Evolutionary conservation across 2,888 invertebrate genomes (phyloP).

Genomic region (Sphinx pinastri): DNA sequence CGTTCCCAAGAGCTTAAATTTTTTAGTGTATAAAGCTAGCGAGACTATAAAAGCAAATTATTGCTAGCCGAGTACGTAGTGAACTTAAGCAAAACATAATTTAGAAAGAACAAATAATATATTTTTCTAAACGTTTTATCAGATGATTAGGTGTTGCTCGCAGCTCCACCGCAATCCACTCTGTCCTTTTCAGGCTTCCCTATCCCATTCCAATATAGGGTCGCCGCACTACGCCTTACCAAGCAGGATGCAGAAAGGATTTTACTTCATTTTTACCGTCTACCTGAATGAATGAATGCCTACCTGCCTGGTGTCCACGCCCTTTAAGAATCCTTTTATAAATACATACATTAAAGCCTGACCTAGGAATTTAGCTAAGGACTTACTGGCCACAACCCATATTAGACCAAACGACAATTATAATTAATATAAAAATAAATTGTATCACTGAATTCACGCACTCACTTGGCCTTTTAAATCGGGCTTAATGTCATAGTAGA

Average conservation of each 20-base stretch:
- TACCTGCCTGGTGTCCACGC: no score
- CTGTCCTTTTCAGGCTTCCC: neutral
- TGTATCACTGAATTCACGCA: neutral
- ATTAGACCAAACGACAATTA: no score
- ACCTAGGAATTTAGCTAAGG: no score
- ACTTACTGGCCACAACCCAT: no score
- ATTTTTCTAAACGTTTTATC: no score
- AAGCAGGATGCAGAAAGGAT: no score
- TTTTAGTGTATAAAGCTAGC: neutral
- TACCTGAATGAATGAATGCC: no score
- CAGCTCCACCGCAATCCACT: neutral
- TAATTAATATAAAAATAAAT: neutral
- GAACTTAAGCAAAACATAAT: neutral
- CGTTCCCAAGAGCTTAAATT: neutral
- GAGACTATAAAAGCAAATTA: neutral
- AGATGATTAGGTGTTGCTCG: no score
- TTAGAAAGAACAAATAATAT: conserved; percentile 6
- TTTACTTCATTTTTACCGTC: no score
- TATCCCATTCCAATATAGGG: neutral
- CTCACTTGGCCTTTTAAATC: neutral
- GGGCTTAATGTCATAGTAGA: neutral
- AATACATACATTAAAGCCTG: no score
- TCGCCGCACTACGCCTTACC: no score
- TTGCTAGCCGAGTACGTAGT: neutral
- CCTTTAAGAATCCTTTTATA: no score